Percentiles rank a stretch among this genome's conserved stretches.
Conservation (phyloP, 2,797 vertebrate genomes). For the Calcarius lapponicus region DNA sequence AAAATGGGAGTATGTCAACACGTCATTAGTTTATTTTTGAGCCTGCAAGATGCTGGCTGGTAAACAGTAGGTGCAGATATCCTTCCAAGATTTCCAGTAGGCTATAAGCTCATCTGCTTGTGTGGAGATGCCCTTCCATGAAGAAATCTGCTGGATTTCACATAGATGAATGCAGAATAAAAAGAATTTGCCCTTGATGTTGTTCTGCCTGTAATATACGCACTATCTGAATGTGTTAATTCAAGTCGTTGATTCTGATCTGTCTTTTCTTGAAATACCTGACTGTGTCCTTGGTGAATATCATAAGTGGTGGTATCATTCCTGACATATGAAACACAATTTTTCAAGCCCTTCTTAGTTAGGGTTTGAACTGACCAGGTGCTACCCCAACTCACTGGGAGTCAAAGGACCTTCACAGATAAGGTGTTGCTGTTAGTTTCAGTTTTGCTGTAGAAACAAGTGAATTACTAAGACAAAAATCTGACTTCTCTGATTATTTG, state of each 20-base stretch:
- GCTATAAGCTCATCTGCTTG: slow-evolving; percentile 32
- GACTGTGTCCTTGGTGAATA: slow-evolving; percentile 37
- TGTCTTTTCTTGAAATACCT: slow-evolving; percentile 46
- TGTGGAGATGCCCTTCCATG: slow-evolving; percentile 18
- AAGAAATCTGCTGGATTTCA: slow-evolving; percentile 44
- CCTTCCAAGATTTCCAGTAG: slow-evolving; percentile 1
- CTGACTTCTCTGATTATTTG: background rate
- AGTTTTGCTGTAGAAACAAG: slow-evolving; percentile 27
- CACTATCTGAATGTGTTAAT: slow-evolving; percentile 35
- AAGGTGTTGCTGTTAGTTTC: slow-evolving; percentile 48
- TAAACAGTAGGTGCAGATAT: slow-evolving; percentile 11
- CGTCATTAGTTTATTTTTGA: background rate
- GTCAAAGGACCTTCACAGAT: slow-evolving; percentile 53
- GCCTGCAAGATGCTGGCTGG: background rate
- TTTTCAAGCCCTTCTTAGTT: slow-evolving; percentile 10
- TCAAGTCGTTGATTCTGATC: background rate
- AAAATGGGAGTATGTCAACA: background rate
- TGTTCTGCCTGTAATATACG: slow-evolving; percentile 28
- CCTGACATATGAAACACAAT: background rate
- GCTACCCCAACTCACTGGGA: slow-evolving; percentile 45
- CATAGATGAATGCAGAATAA: slow-evolving; percentile 22
- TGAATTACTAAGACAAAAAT: background rate
- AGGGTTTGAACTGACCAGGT: slow-evolving; percentile 26
- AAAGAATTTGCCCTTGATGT: slow-evolving; percentile 2
- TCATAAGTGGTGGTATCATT: slow-evolving; percentile 3